A percentile compares a stretch with the other conserved stretches of the same genome.
Conservation (phyloP, 2,113 vertebrate species). For the Glaucomys volans region DNA sequence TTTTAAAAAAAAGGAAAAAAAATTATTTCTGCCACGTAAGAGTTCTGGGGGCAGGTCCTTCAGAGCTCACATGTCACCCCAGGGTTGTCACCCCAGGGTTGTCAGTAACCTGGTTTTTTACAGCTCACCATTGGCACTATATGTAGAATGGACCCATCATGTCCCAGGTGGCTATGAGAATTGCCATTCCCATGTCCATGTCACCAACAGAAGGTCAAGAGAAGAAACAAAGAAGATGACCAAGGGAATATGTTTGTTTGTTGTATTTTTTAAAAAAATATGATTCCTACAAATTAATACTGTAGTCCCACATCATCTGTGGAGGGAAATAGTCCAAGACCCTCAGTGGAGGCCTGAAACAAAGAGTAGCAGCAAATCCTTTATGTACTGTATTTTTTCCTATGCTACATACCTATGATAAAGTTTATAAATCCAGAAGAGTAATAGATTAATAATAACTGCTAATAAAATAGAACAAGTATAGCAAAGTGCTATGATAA, state of each 20-base stretch:
- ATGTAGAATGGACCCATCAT: background rate
- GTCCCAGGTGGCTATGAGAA: background rate
- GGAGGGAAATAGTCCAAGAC: background rate
- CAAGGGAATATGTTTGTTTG: background rate
- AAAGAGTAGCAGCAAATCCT: background rate
- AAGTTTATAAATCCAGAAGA: background rate
- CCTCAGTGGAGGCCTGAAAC: background rate
- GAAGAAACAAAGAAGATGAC: background rate
- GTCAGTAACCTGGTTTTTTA: background rate
- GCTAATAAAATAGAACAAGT: background rate
- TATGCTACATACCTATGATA: background rate
- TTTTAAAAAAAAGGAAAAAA: background rate
- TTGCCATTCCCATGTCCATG: background rate
- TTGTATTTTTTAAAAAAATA: background rate
- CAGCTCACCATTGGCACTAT: fast-evolving
- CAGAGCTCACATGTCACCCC: background rate
- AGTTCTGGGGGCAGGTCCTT: background rate
- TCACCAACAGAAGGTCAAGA: background rate
- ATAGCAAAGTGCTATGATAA: background rate
- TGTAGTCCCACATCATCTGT: background rate
- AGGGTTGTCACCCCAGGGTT: background rate
- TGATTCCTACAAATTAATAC: background rate
- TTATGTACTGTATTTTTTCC: background rate
- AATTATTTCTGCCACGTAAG: background rate
- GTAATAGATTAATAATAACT: background rate